A percentile compares a stretch with the other conserved stretches of the same genome.
phyloP scores from a whole-genome alignment of 1,140 invertebrate species.

The Triops longicaudatus region DNA sequence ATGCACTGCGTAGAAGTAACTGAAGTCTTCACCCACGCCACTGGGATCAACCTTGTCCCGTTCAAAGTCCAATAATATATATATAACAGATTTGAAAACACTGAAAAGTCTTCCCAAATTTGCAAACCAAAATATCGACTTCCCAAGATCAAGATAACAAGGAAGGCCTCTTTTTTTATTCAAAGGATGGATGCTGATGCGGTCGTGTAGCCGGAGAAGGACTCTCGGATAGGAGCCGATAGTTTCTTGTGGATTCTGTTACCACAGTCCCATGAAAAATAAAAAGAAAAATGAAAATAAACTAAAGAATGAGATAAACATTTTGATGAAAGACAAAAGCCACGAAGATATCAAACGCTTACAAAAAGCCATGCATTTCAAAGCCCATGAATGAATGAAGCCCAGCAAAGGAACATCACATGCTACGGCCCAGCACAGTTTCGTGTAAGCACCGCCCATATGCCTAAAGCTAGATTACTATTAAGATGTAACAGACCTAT shows the following conservation, averaged over 20 bases:
- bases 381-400: not conserved
- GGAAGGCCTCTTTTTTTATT: conserved; percentile 7
- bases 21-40: not conserved
- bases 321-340: not conserved
- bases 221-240: not conserved
- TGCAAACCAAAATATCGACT: not conserved
- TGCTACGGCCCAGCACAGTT: not conserved
- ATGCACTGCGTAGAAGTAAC: not conserved
- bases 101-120: not conserved
- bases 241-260: not conserved
- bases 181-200: conserved; percentile 1
- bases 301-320: not conserved
- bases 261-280: conserved; percentile 3
- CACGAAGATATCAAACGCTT: not conserved
- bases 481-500: not conserved
- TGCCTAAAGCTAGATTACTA: not conserved
- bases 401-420: not conserved
- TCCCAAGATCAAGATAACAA: not conserved
- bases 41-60: not conserved
- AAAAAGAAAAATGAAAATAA: not conserved
- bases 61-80: not conserved
- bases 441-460: not conserved
- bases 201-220: not conserved
- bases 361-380: not conserved
- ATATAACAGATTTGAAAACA: not conserved